Conservation (phyloP, 2,113 vertebrate species). For the Tringa solitaria region DNA sequence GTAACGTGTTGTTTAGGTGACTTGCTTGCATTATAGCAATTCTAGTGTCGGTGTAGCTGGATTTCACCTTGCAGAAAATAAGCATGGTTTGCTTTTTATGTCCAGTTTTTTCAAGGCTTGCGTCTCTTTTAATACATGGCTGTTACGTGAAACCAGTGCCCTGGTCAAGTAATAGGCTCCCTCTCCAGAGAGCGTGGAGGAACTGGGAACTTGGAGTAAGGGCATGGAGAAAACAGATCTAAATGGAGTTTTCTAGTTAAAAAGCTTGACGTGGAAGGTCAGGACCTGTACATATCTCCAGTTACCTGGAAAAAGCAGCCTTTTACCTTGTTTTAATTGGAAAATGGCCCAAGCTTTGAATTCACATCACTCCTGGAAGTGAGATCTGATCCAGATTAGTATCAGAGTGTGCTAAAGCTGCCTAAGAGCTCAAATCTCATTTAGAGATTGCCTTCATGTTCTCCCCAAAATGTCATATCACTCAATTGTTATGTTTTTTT, state of each 20-base stretch:
- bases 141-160: neutral
- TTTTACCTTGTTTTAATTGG: slow-evolving; percentile 23
- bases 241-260: neutral
- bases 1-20: neutral
- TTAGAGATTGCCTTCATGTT: slow-evolving; percentile 59
- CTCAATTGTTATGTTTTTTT: slow-evolving; percentile 51
- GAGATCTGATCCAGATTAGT: slow-evolving; percentile 46
- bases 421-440: slow-evolving; percentile 66
- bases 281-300: neutral
- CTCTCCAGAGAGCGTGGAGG: neutral
- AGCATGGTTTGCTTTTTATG: neutral
- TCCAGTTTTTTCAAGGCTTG: neutral
- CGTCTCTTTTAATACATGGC: accelerated
- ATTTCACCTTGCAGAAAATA: neutral
- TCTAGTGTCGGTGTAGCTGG: neutral
- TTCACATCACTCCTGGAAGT: slow-evolving; percentile 8
- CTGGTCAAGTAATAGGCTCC: neutral
- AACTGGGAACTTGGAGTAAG: neutral
- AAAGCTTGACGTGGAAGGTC: neutral
- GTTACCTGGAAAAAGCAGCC: neutral
- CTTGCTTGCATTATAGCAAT: neutral
- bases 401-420: slow-evolving; percentile 32
- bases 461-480: slow-evolving; percentile 58
- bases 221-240: neutral
- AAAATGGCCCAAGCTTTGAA: neutral